These are phyloP conservation scores for Psophia crepitans DNA, from an alignment of 2,113 vertebrate genomes.

Conservation along the genomic window DNA sequence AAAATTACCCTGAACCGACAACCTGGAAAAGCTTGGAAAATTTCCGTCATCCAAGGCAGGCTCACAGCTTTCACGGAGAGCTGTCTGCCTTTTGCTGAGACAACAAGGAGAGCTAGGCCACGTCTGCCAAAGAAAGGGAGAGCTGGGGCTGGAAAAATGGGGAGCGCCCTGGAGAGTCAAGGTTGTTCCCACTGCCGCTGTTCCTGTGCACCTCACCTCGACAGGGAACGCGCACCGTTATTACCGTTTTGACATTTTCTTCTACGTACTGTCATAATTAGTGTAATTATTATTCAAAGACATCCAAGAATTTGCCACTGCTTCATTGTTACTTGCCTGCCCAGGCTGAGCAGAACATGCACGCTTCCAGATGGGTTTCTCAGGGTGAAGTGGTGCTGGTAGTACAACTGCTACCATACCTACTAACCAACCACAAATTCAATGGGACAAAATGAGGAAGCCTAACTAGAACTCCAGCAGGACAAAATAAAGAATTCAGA, in stretches of 20 bases:
- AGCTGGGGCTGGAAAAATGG: not conserved
- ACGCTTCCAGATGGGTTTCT: not conserved
- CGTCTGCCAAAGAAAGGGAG: not conserved
- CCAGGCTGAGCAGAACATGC: not conserved
- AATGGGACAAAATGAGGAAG: not conserved
- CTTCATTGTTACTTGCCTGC: not conserved
- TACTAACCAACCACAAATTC: not conserved
- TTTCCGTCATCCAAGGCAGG: not conserved
- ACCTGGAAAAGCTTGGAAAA: not conserved
- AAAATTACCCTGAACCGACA: not conserved
- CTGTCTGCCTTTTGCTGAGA: not conserved
- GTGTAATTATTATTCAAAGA: not conserved
- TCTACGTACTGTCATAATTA: not conserved
- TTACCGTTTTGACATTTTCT: not conserved
- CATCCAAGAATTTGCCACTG: not conserved
- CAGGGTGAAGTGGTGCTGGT: not conserved
- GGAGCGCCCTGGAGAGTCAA: not conserved
- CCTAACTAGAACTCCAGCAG: not conserved
- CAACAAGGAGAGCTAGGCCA: not conserved
- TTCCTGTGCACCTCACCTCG: not conserved
- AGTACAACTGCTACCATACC: not conserved
- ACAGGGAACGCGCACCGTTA: not conserved
- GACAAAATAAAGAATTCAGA: conserved; percentile 2
- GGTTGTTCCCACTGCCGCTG: not conserved
- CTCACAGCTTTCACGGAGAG: not conserved